These are phyloP conservation scores for Heptranchias perlo DNA, from an alignment of 2,113 vertebrate genomes.

Conservation along the genomic window DNA sequence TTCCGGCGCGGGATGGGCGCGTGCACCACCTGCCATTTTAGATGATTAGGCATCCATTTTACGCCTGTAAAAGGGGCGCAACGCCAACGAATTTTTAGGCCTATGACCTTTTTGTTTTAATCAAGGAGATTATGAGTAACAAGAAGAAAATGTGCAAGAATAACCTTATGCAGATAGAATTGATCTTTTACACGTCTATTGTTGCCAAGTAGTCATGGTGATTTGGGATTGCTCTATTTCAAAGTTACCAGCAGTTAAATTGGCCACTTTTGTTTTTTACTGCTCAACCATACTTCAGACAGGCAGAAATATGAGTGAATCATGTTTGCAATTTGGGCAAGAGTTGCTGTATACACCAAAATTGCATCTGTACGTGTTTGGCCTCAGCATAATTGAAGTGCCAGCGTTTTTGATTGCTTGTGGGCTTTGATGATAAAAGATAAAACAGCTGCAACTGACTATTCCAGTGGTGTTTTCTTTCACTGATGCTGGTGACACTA, in stretches of 20 bases:
- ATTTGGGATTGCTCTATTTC: background rate
- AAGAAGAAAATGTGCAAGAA: background rate
- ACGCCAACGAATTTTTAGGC: background rate
- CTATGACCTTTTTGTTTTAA: background rate
- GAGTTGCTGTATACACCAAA: background rate
- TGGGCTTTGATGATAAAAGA: background rate
- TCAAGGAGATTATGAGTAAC: background rate
- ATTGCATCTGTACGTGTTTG: background rate
- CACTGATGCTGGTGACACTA: background rate
- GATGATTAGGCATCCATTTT: background rate
- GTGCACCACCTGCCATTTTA: background rate
- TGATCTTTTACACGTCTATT: background rate
- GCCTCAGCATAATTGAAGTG: background rate
- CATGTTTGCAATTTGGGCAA: background rate
- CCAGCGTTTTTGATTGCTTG: background rate
- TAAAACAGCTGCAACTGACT: background rate
- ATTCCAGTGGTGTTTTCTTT: background rate
- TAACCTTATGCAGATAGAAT: background rate
- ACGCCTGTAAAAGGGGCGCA: no score
- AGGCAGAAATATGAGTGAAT: background rate
- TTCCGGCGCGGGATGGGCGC: background rate
- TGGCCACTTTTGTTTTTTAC: background rate
- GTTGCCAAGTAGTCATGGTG: background rate
- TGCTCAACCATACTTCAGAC: background rate
- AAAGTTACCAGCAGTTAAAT: background rate